Base-by-base conservation (phyloP, 2,797 vertebrate genomes). In the Lycodopsis pacificus region DNA sequence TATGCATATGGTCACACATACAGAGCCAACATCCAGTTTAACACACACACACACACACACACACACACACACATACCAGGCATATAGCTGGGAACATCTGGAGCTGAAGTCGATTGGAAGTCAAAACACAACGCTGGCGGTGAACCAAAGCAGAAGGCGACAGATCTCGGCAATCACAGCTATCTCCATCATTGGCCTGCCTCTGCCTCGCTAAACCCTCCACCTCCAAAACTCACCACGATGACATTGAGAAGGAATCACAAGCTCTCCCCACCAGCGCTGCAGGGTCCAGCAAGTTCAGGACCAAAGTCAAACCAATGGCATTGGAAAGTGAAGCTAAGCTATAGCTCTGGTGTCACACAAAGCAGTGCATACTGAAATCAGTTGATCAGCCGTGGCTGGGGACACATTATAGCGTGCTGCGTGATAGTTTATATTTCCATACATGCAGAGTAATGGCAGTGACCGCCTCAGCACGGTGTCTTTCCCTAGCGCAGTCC, bases 41-140 rank as follows among this genome's bases (percentile, higher is more conserved):
- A 44, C 66, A 62, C 82, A 62, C 1, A 59, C 77, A 81, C 27
- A 27, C 27, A 27, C 27, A 27, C 3, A 30, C 17, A 65, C 25
- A 48, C 17, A 65, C 25, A 48, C 64, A 77, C 54, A 71, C 73
- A 84, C 71, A 80, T 73, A 84, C 73, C 53, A 76, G 54, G 81
- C 76, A 19, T 61, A 77, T 75, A 87, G 81, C 87, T 79, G 71
- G 67, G 88, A 94, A 95, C 94, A 95, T 94, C 94, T 95, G 95
- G 92, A 93, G 80, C 81, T 79, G 78, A 90, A 94, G 91, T 91
- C 90, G 77, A 90, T 57, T 83, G 81, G 87, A 94, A 93, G 91
- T 91, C 92, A 93, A 91, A 90, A 73, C 74, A 84, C 84, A 88
- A 88, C 72, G 79, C 88, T 93, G 90, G 89, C 89, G 1, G 67